These are phyloP conservation scores for Onychomys leucogaster DNA, from an alignment of 2,797 vertebrate genomes.

Conservation along the genomic window DNA sequence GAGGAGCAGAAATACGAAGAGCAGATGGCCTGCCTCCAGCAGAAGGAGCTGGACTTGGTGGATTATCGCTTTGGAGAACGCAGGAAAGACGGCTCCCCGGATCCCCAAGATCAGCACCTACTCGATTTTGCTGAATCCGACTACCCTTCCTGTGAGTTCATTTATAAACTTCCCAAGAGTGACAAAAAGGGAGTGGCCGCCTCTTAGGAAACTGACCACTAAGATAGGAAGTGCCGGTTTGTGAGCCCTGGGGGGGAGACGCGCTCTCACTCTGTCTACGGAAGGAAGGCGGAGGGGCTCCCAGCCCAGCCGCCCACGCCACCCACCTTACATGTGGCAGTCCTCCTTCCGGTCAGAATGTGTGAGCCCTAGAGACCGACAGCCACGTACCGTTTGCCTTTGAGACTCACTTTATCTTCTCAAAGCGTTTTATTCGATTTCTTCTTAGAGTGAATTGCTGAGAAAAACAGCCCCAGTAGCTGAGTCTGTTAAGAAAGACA, in stretches of 20 bases:
- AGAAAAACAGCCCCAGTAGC: background rate
- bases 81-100: constrained; percentile 84
- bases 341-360: background rate
- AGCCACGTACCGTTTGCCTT: background rate
- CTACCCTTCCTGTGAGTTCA: constrained; percentile 88
- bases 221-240: background rate
- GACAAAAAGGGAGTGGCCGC: background rate
- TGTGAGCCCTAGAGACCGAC: background rate
- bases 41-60: constrained; percentile 86
- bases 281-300: constrained; percentile 64
- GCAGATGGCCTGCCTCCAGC: constrained; percentile 90
- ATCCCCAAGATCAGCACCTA: constrained; percentile 81
- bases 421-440: background rate
- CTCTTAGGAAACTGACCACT: background rate
- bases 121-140: constrained; percentile 88
- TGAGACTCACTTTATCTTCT: background rate
- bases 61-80: constrained; percentile 83
- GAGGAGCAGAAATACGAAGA: constrained; percentile 93
- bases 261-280: background rate
- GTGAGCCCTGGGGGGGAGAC: background rate
- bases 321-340: background rate
- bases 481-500: constrained; percentile 3
- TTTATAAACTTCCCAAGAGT: background rate
- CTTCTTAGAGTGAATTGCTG: background rate
- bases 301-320: background rate